Percentiles rank a stretch among this genome's conserved stretches.
These are phyloP conservation scores for Nycticebus coucang DNA, from an alignment of 2,113 vertebrate genomes.

Conservation along the genomic window DNA sequence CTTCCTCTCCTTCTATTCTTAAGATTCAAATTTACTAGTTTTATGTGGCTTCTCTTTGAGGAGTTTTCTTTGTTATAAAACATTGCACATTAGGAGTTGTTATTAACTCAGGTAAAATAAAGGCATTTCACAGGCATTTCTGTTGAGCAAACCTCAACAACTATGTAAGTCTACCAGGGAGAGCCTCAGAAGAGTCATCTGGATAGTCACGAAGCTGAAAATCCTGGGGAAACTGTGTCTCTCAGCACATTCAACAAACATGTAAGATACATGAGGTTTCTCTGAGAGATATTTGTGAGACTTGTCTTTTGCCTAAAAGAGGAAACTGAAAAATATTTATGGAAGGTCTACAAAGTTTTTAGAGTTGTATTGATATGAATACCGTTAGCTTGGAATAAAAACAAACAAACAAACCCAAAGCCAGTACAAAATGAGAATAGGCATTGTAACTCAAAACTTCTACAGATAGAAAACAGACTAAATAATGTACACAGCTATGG, in stretches of 20 bases:
- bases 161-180: background rate
- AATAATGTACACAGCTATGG: no score
- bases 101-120: background rate
- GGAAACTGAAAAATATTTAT: background rate
- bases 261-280: background rate
- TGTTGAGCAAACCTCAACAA: background rate
- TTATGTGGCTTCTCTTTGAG: background rate
- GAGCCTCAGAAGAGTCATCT: background rate
- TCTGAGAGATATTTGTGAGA: background rate
- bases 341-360: background rate
- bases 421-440: background rate
- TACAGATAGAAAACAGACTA: background rate
- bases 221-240: background rate
- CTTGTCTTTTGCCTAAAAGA: background rate
- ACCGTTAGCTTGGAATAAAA: background rate
- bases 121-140: background rate
- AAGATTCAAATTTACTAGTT: conserved; percentile 19
- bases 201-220: background rate
- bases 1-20: background rate
- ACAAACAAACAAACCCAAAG: background rate
- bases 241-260: background rate
- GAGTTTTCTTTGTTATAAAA: background rate
- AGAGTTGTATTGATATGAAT: background rate
- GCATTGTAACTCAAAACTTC: background rate
- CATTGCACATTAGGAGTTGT: background rate